These are phyloP conservation scores for Phenganax stokvisi DNA, from an alignment of 92 coral and sea anemone species.

Conservation along the genomic window DNA sequence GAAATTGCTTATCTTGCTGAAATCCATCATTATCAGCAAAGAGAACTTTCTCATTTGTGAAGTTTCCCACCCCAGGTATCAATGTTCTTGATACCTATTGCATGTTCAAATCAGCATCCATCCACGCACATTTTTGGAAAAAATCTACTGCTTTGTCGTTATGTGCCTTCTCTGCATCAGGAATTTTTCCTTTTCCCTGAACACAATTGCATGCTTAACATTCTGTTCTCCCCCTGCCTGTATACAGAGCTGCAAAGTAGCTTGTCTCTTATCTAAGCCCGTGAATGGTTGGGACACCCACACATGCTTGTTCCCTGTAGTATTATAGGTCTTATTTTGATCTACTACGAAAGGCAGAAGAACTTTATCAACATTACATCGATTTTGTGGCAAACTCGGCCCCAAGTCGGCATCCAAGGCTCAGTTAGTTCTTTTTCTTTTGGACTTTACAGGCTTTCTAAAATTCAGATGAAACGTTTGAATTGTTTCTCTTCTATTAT, in stretches of 20 bases:
- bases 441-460: neutral
- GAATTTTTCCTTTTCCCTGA: constrained; percentile 44
- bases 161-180: constrained; percentile 36
- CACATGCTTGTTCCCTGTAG: neutral
- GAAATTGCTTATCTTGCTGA: constrained; percentile 3
- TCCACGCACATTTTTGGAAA: constrained; percentile 34
- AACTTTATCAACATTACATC: neutral
- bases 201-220: constrained; percentile 14
- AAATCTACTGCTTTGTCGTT: constrained; percentile 45
- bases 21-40: constrained; percentile 5
- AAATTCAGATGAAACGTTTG: constrained; percentile 1
- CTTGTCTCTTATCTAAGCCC: constrained; percentile 25
- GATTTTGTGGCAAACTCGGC: neutral
- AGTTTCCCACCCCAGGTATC: neutral
- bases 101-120: constrained; percentile 46
- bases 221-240: neutral
- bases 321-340: neutral
- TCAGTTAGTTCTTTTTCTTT: neutral
- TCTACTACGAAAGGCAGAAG: neutral
- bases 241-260: constrained; percentile 34
- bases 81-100: neutral
- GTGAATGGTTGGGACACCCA: neutral
- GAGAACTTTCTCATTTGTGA: constrained; percentile 3
- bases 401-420: neutral
- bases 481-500: constrained; percentile 1